phyloP scores from a whole-genome alignment of 2,888 invertebrate genomes.

The Lasioglossum calceatum region DNA sequence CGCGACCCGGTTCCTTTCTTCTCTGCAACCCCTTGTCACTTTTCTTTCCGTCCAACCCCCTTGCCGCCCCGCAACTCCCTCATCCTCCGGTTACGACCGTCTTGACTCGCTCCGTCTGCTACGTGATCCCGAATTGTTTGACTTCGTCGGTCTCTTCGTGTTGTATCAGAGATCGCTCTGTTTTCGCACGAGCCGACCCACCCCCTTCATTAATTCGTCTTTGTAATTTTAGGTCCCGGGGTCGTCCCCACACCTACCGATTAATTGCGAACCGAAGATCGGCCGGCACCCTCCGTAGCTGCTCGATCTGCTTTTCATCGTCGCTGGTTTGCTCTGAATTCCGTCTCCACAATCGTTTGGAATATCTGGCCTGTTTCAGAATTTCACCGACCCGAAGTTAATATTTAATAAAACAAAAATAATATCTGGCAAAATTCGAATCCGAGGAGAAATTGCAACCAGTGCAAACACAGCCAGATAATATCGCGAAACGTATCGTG shows the following conservation, averaged over 20 bases:
- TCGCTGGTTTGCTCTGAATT: no score
- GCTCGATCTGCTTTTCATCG: background rate
- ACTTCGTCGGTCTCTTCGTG: slow-evolving; percentile 24
- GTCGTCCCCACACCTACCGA: background rate
- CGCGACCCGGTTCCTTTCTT: background rate
- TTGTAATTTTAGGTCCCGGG: slow-evolving; percentile 27
- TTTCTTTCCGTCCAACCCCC: slow-evolving; percentile 15
- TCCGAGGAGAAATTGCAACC: background rate
- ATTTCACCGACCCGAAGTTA: background rate
- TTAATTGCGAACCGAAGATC: slow-evolving; percentile 41
- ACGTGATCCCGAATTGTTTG: slow-evolving; percentile 46
- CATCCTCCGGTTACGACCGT: background rate
- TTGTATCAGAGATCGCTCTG: slow-evolving; percentile 45
- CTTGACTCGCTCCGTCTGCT: slow-evolving; percentile 22
- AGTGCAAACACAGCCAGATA: background rate
- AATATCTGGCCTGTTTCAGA: background rate
- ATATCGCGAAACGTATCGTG: background rate
- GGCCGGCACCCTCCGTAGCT: background rate
- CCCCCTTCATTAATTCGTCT: slow-evolving; percentile 13
- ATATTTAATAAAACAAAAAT: background rate
- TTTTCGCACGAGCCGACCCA: background rate
- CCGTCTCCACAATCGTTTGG: background rate
- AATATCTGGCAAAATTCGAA: background rate
- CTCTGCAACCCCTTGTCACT: slow-evolving; percentile 4
- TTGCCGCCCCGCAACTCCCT: background rate